phyloP scores from a whole-genome alignment of 2,113 vertebrate species.

The Rhynchopsitta pachyrhyncha region DNA sequence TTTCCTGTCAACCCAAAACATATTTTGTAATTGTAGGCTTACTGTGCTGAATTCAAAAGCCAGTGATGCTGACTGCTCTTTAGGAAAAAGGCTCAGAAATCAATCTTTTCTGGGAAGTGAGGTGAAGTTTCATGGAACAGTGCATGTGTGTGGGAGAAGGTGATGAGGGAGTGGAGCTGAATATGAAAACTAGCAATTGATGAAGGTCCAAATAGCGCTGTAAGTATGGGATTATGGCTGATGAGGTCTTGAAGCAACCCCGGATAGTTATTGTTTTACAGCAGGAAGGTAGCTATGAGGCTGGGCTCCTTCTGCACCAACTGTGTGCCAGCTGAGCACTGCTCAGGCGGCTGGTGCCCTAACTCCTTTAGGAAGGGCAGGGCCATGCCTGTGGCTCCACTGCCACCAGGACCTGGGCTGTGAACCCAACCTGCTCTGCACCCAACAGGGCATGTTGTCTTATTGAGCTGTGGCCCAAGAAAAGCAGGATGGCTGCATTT shows the following conservation, averaged over 20 bases:
- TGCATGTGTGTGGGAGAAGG: background rate
- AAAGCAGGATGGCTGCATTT: background rate
- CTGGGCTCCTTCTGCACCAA: background rate
- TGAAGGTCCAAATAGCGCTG: background rate
- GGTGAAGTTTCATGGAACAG: background rate
- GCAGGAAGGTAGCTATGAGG: background rate
- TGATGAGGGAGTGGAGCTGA: background rate
- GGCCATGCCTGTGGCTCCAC: background rate
- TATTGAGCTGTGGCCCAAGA: background rate
- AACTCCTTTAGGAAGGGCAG: background rate
- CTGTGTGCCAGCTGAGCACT: background rate
- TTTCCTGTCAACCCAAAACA: constrained; percentile 40
- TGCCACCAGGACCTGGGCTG: background rate
- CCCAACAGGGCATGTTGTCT: fast-evolving
- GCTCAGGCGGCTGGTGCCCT: background rate
- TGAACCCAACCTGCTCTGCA: background rate
- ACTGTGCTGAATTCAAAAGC: constrained; percentile 9
- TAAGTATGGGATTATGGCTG: background rate
- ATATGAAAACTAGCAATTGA: background rate
- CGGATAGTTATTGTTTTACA: background rate
- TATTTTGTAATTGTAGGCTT: constrained; percentile 24
- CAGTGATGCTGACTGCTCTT: constrained; percentile 22
- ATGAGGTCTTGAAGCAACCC: background rate
- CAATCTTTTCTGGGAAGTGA: background rate
- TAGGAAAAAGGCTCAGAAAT: background rate